Base-by-base conservation (phyloP, 2,113 vertebrate species). In the Malurus melanocephalus region DNA sequence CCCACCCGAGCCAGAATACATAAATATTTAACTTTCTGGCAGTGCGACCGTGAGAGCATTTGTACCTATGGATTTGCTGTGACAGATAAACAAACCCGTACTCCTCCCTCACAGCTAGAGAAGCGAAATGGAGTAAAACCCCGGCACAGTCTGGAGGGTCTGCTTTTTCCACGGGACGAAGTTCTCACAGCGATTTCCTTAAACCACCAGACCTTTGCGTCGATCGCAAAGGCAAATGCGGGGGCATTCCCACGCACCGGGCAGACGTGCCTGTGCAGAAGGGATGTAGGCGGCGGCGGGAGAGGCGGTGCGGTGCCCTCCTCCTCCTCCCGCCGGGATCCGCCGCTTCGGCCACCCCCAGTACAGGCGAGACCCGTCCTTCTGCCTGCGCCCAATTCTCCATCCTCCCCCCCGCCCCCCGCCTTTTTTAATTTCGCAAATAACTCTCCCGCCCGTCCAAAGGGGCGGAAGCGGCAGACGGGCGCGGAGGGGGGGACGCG, bases 221-320 rank as follows among this genome's bases (percentile, higher is more conserved):
- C 5, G 43, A 46, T 1, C 0, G 72, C 64, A 7, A 26, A 61
- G 26, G 32, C 33, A 33, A 60, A 18, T 0, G 38, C 32, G 15
- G 65, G 64, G 26, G 7, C 61, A 4, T 27, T 77, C 32, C 22
- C 68, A n/a, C 51, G 4, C 73, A 13, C 33, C 23, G 30, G 43
- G 13, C 52, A 40, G 64, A 20, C 20, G 33, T 2, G 49, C n/a
- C 27, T 16, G 77, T 7, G 59, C 33, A 3, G 43, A 14, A 32
- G 48, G 45, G 49, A 46, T 3, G 82, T 2, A 16, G 61, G 60
- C 69, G 28, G 59, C 40, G 8, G 67, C 13, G n/a, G 32, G 19
- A 60, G 15, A 77, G 42, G 56, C 30, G 30, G 30, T 5, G 60
- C n/a, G n/a, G 9, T 43, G 65, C 28, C 51, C 20, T 23, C 22